Conservation (phyloP, 2,113 vertebrate species). For the Serinus canaria region DNA sequence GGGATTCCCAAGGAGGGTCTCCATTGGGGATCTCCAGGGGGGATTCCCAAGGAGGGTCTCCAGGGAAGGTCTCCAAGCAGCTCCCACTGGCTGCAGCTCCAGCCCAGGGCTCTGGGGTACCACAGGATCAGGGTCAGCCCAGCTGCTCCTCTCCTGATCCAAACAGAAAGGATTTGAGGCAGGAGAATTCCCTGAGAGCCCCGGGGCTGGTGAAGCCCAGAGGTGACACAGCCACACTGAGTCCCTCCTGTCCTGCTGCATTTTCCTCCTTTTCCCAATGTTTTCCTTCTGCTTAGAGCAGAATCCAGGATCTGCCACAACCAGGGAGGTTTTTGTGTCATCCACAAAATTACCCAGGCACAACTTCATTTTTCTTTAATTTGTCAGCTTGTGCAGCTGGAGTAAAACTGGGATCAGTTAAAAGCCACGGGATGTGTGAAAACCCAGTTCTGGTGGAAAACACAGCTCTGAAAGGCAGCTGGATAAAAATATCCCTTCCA, state of each 20-base stretch:
- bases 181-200: fast-evolving
- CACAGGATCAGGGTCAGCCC: fast-evolving
- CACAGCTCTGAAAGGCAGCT: fast-evolving
- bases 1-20: fast-evolving
- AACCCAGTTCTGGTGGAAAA: not conserved
- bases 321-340: not conserved
- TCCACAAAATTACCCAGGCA: not conserved
- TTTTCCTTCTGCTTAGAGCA: too few relatives aligned
- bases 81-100: not conserved
- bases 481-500: not conserved
- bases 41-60: fast-evolving
- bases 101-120: fast-evolving
- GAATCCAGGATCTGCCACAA: not conserved
- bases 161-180: fast-evolving
- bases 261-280: not conserved
- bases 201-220: fast-evolving
- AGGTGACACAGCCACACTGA: fast-evolving
- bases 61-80: not conserved
- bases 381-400: fast-evolving
- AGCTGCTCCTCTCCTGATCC: not conserved
- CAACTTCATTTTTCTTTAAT: not conserved
- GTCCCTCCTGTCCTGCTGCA: not conserved
- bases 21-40: too few relatives aligned
- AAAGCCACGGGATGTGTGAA: not conserved
- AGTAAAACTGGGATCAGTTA: not conserved